These are phyloP conservation scores for Ceuthmochares aereus DNA, from an alignment of 2,113 vertebrate genomes.

Conservation along the genomic window DNA sequence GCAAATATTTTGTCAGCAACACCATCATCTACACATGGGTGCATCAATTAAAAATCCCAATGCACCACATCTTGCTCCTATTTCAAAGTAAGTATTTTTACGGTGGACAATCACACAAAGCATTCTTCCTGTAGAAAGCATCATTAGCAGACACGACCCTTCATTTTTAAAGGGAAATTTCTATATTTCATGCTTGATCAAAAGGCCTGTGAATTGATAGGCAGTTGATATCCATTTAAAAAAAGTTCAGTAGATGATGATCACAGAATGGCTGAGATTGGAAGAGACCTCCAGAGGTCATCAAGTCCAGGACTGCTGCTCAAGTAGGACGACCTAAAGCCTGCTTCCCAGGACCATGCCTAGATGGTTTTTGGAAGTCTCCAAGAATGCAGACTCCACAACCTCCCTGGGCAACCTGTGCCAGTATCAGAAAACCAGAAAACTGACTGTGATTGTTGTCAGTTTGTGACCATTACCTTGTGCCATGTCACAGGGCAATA, in stretches of 20 bases:
- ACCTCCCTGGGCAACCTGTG: too few relatives aligned
- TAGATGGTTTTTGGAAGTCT: neutral
- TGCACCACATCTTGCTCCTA: neutral
- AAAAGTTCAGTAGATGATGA: neutral
- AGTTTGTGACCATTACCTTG: neutral
- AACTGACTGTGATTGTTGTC: neutral
- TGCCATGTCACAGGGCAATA: neutral
- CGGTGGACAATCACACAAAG: neutral
- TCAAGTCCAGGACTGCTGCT: neutral
- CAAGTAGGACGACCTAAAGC: neutral
- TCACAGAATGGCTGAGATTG: neutral
- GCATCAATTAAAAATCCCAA: neutral
- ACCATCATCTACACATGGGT: neutral
- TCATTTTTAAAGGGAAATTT: neutral
- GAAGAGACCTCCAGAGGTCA: neutral
- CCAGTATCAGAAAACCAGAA: neutral
- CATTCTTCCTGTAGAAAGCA: neutral
- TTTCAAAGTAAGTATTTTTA: neutral
- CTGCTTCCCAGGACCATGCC: neutral
- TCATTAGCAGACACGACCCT: neutral
- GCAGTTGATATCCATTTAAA: neutral
- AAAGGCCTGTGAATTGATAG: neutral
- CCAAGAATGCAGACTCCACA: too few relatives aligned
- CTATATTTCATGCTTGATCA: neutral
- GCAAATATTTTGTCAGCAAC: neutral